phyloP scores from a whole-genome alignment of 2,888 invertebrate genomes.

The Morpho helenor region DNA sequence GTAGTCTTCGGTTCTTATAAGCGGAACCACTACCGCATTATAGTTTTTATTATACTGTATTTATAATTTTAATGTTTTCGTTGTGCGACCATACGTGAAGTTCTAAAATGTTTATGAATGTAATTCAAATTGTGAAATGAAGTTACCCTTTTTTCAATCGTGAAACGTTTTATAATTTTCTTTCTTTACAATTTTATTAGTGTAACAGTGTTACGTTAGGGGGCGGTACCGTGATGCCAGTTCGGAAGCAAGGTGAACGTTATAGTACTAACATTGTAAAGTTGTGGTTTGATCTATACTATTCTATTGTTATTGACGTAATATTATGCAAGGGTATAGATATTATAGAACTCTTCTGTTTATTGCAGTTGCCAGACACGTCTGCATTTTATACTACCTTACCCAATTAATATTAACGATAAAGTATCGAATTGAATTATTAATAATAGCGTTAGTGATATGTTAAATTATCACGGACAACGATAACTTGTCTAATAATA shows the following conservation, averaged over 20 bases:
- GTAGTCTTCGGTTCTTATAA: slow-evolving; percentile 66
- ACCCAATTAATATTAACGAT: not conserved
- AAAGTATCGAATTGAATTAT: slow-evolving; percentile 20
- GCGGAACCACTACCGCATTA: slow-evolving; percentile 61
- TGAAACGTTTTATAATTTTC: slow-evolving; percentile 59
- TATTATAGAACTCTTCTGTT: slow-evolving; percentile 8
- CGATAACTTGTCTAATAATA: too few relatives aligned
- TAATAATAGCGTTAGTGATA: not conserved
- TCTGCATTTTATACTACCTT: slow-evolving; percentile 2
- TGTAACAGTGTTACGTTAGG: slow-evolving; percentile 44
- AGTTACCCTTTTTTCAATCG: slow-evolving; percentile 40
- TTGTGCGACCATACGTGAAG: slow-evolving; percentile 58
- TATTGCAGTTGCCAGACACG: slow-evolving; percentile 12
- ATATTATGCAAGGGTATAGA: slow-evolving; percentile 22
- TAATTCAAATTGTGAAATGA: slow-evolving; percentile 67
- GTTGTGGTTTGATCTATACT: slow-evolving; percentile 21
- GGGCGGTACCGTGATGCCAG: slow-evolving; percentile 83
- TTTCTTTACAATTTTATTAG: slow-evolving; percentile 42
- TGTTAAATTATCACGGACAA: too few relatives aligned
- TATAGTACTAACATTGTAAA: slow-evolving; percentile 25
- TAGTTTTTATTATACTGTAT: slow-evolving; percentile 41
- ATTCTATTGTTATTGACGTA: slow-evolving; percentile 20
- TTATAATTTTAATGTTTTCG: slow-evolving; percentile 65
- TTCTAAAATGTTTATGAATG: slow-evolving; percentile 54
- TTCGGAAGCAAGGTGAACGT: slow-evolving; percentile 86